These are phyloP conservation scores for Phylloscopus trochiloides DNA, from an alignment of 2,113 vertebrate genomes.

Conservation along the genomic window DNA sequence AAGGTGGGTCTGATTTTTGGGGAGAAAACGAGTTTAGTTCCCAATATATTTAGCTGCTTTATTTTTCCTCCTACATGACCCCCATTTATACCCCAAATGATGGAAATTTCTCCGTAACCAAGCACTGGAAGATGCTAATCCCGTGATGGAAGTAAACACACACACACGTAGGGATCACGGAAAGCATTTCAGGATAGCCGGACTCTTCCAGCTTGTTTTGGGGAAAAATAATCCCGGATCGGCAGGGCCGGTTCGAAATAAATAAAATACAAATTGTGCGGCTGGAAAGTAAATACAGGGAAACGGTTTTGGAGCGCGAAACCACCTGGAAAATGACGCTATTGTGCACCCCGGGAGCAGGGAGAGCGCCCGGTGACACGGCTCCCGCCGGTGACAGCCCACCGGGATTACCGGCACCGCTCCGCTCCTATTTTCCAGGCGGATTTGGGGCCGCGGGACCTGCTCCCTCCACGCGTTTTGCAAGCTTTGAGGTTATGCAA, in stretches of 20 bases:
- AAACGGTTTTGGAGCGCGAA: not conserved
- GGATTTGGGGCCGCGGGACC: slow-evolving; percentile 11
- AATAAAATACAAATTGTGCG: not conserved
- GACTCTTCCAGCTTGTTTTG: not conserved
- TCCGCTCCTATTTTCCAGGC: not conserved
- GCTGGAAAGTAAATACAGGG: not conserved
- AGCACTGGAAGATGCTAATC: not conserved
- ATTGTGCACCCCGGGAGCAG: not conserved
- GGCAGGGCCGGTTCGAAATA: not conserved
- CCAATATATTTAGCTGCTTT: not conserved
- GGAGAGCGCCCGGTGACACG: not conserved
- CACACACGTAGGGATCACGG: not conserved
- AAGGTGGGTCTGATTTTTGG: not conserved
- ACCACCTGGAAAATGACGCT: slow-evolving; percentile 17
- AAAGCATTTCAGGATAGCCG: not conserved
- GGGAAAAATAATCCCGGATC: not conserved
- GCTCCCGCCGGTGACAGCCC: slow-evolving; percentile 27
- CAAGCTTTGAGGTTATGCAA: slow-evolving; percentile 73
- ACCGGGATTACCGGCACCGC: not conserved
- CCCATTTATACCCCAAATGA: not conserved
- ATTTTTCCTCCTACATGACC: not conserved
- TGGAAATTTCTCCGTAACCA: not conserved
- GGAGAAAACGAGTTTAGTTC: not conserved
- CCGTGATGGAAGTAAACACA: slow-evolving; percentile 14
- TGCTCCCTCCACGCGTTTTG: slow-evolving; percentile 59